These are phyloP conservation scores for Automeris io DNA, from an alignment of 2,888 invertebrate genomes.

Conservation along the genomic window DNA sequence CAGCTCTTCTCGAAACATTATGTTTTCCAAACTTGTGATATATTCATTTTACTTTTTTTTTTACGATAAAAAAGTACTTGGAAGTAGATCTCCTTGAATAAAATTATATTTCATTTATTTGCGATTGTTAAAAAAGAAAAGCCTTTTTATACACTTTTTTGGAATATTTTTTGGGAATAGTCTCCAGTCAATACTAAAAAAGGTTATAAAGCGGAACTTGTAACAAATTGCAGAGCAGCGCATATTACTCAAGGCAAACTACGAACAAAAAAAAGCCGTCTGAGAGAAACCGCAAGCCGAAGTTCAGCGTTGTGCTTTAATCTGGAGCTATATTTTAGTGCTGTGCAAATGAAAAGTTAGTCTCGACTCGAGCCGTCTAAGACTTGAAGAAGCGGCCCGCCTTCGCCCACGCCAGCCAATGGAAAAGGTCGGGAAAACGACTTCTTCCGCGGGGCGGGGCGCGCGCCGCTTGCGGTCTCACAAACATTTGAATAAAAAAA, in stretches of 20 bases:
- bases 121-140: no score
- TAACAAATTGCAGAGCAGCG: constrained; percentile 30
- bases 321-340: constrained; percentile 69
- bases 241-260: constrained; percentile 28
- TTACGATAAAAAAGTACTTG: no score
- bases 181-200: no score
- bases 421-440: constrained; percentile 69
- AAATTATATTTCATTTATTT: no score
- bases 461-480: constrained; percentile 52
- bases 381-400: constrained; percentile 62
- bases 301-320: constrained; percentile 65
- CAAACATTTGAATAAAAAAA: constrained; percentile 69
- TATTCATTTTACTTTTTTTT: no score
- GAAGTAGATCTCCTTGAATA: no score
- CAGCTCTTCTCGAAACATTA: no score
- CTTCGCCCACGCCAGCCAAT: constrained; percentile 66
- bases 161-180: no score
- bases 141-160: no score
- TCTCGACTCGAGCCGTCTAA: constrained; percentile 35
- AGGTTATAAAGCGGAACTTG: no score
- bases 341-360: constrained; percentile 75
- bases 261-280: constrained; percentile 47
- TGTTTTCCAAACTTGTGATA: no score
- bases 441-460: constrained; percentile 71
- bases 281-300: constrained; percentile 59